Conservation (phyloP, 1,140 invertebrate species). For the Rhagoletis pomonella region DNA sequence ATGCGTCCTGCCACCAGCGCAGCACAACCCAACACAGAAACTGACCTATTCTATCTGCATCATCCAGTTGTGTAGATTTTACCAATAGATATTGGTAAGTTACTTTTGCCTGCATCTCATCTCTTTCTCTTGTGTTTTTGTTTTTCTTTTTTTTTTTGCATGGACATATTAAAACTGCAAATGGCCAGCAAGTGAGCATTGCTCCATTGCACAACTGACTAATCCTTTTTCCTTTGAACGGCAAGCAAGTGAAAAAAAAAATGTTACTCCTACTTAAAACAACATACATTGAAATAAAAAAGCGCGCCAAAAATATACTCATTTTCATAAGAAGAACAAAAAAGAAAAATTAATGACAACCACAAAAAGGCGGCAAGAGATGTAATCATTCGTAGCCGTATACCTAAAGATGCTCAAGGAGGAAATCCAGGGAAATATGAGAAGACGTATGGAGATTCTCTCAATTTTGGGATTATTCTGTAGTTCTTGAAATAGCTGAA, state of each 20-base stretch:
- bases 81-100: neutral
- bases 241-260: constrained; percentile 7
- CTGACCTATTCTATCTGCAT: constrained; percentile 22
- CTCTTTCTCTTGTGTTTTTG: neutral
- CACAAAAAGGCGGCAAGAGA: constrained; percentile 29
- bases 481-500: neutral
- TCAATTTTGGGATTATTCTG: neutral
- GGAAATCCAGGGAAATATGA: constrained; percentile 15
- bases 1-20: constrained; percentile 34
- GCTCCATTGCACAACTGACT: constrained; percentile 32
- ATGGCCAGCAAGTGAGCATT: constrained; percentile 13
- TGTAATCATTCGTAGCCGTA: constrained; percentile 17
- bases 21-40: constrained; percentile 23
- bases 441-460: neutral
- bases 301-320: constrained; percentile 40
- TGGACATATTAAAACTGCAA: constrained; percentile 3
- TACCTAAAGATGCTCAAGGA: neutral
- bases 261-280: neutral
- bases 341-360: constrained; percentile 4
- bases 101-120: neutral
- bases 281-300: constrained; percentile 21
- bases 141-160: neutral
- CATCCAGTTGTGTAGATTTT: constrained; percentile 13
- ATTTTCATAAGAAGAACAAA: constrained; percentile 18
- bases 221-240: constrained; percentile 39